Conservation (phyloP, 1,140 invertebrate species). For the Drosophila auraria region DNA sequence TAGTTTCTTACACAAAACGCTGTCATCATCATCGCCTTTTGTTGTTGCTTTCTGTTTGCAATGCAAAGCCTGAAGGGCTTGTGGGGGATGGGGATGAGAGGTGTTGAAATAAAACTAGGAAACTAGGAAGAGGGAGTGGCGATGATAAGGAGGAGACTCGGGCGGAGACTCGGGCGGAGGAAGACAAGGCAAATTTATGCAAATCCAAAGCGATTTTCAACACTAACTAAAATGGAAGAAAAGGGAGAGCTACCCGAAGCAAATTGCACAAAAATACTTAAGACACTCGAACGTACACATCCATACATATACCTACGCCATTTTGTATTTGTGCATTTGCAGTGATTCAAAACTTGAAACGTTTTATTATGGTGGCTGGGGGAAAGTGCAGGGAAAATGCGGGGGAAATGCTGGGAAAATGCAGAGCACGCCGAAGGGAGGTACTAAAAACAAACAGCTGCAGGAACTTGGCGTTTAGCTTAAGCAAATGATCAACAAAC, state of each 20-base stretch:
- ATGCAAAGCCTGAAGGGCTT: conserved; percentile 37
- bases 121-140: no score
- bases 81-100: conserved; percentile 10
- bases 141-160: neutral
- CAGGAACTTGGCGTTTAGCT: conserved; percentile 69
- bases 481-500: conserved; percentile 67
- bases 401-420: neutral
- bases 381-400: conserved; percentile 17
- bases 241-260: conserved; percentile 21
- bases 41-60: conserved; percentile 29
- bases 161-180: neutral
- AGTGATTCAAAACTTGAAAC: conserved; percentile 71
- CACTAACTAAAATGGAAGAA: conserved; percentile 77
- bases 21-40: conserved; percentile 38
- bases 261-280: conserved; percentile 83
- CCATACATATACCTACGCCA: conserved; percentile 34
- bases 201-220: conserved; percentile 82
- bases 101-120: conserved; percentile 27
- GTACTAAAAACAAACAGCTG: conserved; percentile 69
- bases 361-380: conserved; percentile 37
- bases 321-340: conserved; percentile 68
- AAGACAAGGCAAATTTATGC: conserved; percentile 79
- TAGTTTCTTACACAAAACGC: conserved; percentile 43
- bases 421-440: neutral
- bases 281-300: conserved; percentile 47